A percentile compares a stretch with the other conserved stretches of the same genome.
Evolutionary conservation across 53 echinoderm and acorn worm species (phyloP).

Genomic region (Holothuria leucospilota): DNA sequence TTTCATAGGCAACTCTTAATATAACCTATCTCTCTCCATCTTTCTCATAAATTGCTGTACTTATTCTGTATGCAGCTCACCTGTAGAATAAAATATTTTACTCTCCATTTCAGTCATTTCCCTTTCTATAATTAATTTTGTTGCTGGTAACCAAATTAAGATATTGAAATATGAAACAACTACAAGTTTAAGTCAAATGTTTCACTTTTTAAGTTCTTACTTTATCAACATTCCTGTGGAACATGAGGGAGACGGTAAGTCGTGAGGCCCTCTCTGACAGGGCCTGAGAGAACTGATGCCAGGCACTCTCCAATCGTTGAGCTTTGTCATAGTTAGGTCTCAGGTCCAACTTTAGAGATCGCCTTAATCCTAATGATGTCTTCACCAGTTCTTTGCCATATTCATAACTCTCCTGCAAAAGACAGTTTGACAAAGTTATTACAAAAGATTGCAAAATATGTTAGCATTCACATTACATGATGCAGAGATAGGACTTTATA

Average conservation of each 20-base stretch:
- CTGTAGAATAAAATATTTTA: too few species aligned
- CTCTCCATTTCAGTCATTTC: too few species aligned
- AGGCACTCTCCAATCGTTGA: slow-evolving; percentile 85
- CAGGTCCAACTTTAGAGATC: slow-evolving; percentile 82
- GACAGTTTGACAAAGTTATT: background rate
- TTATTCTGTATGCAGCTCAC: too few species aligned
- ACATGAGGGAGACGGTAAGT: slow-evolving; percentile 93
- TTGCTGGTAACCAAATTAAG: too few species aligned
- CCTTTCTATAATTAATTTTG: too few species aligned
- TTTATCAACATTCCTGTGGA: slow-evolving; percentile 89
- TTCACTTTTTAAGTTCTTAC: slow-evolving; percentile 29
- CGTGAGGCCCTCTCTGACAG: slow-evolving; percentile 84
- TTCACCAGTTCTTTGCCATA: slow-evolving; percentile 88
- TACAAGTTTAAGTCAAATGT: too few species aligned
- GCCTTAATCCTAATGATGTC: slow-evolving; percentile 83
- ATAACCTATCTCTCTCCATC: too few species aligned
- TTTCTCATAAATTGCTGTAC: too few species aligned
- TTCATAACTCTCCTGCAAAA: slow-evolving; percentile 83
- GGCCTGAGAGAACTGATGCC: slow-evolving; percentile 87
- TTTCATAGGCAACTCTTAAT: too few species aligned
- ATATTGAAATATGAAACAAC: too few species aligned
- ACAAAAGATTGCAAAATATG: background rate
- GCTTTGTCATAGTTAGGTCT: slow-evolving; percentile 88
- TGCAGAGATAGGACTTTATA: background rate
- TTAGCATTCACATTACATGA: background rate